These are phyloP conservation scores for Lithophane semibrunnea DNA, from an alignment of 2,888 invertebrate genomes.

Conservation along the genomic window DNA sequence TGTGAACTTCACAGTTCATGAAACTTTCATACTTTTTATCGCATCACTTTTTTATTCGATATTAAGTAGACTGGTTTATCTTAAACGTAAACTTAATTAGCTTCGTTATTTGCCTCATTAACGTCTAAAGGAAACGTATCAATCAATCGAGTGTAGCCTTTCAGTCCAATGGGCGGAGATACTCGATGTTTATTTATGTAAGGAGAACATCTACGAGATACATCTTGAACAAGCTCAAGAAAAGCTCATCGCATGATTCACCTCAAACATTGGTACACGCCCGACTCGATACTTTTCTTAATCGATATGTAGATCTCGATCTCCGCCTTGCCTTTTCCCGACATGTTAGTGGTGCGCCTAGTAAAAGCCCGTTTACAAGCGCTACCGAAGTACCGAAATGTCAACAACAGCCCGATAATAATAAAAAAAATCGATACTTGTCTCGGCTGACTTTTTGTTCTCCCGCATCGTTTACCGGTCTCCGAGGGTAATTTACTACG, in stretches of 20 bases:
- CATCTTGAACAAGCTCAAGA: slow-evolving; percentile 72
- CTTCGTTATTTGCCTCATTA: slow-evolving; percentile 74
- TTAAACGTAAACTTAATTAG: slow-evolving; percentile 70
- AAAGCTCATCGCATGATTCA: slow-evolving; percentile 77
- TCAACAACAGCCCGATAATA: slow-evolving; percentile 71
- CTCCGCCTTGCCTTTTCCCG: slow-evolving; percentile 65
- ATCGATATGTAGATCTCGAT: slow-evolving; percentile 67
- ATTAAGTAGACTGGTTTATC: slow-evolving; percentile 60
- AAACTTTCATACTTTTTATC: slow-evolving; percentile 72
- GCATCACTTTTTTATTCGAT: slow-evolving; percentile 53
- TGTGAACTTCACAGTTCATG: slow-evolving; percentile 71
- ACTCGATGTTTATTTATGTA: slow-evolving; percentile 79
- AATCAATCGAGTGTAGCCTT: slow-evolving; percentile 73
- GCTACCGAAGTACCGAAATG: slow-evolving; percentile 78
- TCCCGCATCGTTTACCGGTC: slow-evolving; percentile 79
- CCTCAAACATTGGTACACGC: slow-evolving; percentile 67
- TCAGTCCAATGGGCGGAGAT: slow-evolving; percentile 69
- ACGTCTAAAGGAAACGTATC: slow-evolving; percentile 71
- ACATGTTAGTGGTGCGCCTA: slow-evolving; percentile 60
- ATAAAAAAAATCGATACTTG: slow-evolving; percentile 79
- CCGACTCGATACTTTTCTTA: slow-evolving; percentile 71
- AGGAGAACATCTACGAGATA: slow-evolving; percentile 69
- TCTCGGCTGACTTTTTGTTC: slow-evolving; percentile 77
- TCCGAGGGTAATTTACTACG: slow-evolving; percentile 76
- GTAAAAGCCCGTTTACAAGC: slow-evolving; percentile 62